A percentile compares a stretch with the other conserved stretches of the same genome.
Conservation (phyloP, 2,113 vertebrate species). For the Apistogramma diplotaenia region DNA sequence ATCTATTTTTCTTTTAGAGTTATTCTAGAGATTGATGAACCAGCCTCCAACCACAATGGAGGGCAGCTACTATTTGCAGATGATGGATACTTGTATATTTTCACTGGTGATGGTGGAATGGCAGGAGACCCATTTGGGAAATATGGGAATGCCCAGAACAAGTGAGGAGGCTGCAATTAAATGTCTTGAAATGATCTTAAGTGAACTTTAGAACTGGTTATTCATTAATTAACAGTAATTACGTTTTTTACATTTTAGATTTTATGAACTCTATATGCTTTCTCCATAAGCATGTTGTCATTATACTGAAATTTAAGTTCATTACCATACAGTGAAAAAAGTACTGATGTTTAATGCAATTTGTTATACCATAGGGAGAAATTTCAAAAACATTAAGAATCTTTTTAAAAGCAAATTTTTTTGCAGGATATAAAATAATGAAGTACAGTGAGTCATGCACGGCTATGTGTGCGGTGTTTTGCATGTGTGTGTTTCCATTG, state of each 20-base stretch:
- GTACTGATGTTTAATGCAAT: neutral
- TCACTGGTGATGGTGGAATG: constrained; percentile 97
- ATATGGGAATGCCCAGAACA: constrained; percentile 95
- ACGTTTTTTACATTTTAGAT: neutral
- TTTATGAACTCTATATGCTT: rapidly evolving
- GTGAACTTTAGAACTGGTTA: neutral
- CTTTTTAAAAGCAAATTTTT: neutral
- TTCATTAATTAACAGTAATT: neutral
- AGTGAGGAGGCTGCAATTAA: constrained; percentile 75
- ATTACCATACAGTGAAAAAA: neutral
- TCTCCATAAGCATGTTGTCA: neutral
- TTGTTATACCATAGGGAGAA: neutral
- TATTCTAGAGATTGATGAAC: constrained; percentile 93
- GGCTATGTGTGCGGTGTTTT: too few species aligned
- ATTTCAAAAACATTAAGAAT: neutral
- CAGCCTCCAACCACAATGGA: constrained; percentile 96
- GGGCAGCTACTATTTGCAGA: constrained; percentile 92
- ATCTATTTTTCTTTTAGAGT: constrained; percentile 73
- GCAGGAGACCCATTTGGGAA: constrained; percentile 94
- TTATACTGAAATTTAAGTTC: neutral
- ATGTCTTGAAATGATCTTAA: neutral
- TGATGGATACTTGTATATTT: constrained; percentile 93
- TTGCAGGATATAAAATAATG: neutral
- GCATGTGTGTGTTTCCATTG: neutral
- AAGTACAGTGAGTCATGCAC: too few species aligned